A percentile compares a stretch with the other conserved stretches of the same genome.
Conservation (phyloP, 2,113 vertebrate genomes). For the Mustelus asterias region DNA sequence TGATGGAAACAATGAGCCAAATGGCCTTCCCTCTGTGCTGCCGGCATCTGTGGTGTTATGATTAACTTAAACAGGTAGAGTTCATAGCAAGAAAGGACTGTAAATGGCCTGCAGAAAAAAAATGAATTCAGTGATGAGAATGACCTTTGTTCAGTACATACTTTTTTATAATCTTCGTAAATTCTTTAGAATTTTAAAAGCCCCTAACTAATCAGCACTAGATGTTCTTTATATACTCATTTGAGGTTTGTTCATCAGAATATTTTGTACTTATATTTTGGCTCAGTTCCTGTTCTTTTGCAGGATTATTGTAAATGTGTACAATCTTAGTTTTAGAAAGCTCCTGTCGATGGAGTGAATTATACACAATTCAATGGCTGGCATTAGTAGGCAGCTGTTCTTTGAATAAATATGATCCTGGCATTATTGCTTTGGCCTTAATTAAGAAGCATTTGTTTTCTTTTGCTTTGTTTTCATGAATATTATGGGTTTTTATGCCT, state of each 20-base stretch:
- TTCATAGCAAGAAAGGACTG: neutral
- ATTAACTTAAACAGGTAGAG: neutral
- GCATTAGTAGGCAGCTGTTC: neutral
- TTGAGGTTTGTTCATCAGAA: neutral
- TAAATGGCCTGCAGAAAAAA: neutral
- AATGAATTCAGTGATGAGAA: neutral
- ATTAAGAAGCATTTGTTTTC: conserved; percentile 31
- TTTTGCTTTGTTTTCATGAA: conserved; percentile 32
- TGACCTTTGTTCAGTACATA: neutral
- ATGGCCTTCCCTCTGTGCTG: neutral
- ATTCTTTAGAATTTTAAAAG: neutral
- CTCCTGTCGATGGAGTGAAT: neutral
- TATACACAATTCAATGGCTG: neutral
- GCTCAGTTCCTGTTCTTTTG: neutral
- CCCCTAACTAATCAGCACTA: neutral
- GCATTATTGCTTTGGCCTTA: neutral
- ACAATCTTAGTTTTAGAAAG: neutral
- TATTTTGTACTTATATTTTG: neutral
- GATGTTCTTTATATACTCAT: neutral
- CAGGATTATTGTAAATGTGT: neutral
- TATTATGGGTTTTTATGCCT: neutral
- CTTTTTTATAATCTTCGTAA: neutral
- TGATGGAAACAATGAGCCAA: neutral
- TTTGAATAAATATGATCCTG: conserved; percentile 1
- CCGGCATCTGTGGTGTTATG: neutral